Evolutionary conservation across 1,140 invertebrate genomes (phyloP), one percentile per base, ranked within the genome.

Genomic region (Macrotrachela quadricornifera): DNA sequence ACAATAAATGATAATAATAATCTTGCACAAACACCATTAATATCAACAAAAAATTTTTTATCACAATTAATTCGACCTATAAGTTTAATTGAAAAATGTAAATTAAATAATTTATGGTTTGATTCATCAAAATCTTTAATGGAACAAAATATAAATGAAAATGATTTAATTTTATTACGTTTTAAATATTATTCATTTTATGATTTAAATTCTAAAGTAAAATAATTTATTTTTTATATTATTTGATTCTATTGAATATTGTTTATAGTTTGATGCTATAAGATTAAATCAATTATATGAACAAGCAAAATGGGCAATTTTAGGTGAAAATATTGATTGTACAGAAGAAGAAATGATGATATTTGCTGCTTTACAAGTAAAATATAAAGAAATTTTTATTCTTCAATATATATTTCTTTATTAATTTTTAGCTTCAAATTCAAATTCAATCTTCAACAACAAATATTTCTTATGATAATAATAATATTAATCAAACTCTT

Each of bases 231-330:
- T 2, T 30, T 30, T 30, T 8, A 30, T 30, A 4, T 30, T 30
- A 4, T 30, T 30, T 30, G 8, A 4, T 30, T 4, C 8, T 30
- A 30, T 30, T 30, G 21, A 30, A 4, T 30, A 4, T 30, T 30
- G 21, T 30, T 30, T 30, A n/a, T 30, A 30, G 21, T 30, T 30
- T 66, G 92, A 99, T 72, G 78, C 82, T 11, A 78, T 92, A 14
- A 74, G 94, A 50, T 95, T 99, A 57, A 97, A 99, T 74, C 91
- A 97, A 73, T 80, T 99, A 59, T 99, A 90, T 70, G 91, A 97
- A 72, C 94, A 99, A 71, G 90, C 90, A 16, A 92, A 88, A 67
- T 97, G 91, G 91, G 80, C 87, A 61, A 77, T 99, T 54, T 75
- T 97, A 30, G 85, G 91, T 58, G 92, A 97, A 66, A 91, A 96